These are phyloP conservation scores for Ficedula albicollis DNA, from an alignment of 2,797 vertebrate genomes.

Conservation along the genomic window DNA sequence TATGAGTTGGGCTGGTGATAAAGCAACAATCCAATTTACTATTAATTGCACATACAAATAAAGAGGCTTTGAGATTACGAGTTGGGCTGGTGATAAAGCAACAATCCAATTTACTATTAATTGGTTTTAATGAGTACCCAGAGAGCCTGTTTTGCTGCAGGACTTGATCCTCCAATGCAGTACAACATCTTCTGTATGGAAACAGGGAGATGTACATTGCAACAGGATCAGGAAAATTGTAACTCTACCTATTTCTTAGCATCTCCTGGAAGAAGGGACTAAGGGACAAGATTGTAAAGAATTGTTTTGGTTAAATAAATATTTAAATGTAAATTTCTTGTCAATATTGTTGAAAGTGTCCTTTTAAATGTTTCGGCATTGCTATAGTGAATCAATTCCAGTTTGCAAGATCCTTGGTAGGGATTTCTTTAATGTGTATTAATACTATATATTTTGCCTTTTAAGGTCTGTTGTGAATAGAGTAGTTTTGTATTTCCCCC, in stretches of 20 bases:
- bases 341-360: not conserved
- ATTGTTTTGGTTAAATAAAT: not conserved
- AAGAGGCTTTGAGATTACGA: constrained; percentile 21
- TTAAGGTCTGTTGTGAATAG: not conserved
- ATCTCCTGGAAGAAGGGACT: not conserved
- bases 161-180: not conserved
- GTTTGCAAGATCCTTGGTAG: not conserved
- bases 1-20: not conserved
- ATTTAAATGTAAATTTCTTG: not conserved
- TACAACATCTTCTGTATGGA: not conserved
- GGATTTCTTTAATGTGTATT: constrained; percentile 5
- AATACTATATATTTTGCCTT: not conserved
- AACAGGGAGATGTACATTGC: not conserved
- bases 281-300: not conserved
- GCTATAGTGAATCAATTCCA: not conserved
- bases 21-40: not conserved
- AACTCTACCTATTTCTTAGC: not conserved
- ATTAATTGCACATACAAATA: not conserved
- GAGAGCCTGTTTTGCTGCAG: not conserved
- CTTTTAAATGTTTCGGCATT: not conserved
- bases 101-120: not conserved
- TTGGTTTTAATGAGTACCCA: not conserved
- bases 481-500: not conserved
- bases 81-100: not conserved
- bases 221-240: not conserved